phyloP scores from a whole-genome alignment of 2,113 vertebrate genomes.

The Empidonax traillii region DNA sequence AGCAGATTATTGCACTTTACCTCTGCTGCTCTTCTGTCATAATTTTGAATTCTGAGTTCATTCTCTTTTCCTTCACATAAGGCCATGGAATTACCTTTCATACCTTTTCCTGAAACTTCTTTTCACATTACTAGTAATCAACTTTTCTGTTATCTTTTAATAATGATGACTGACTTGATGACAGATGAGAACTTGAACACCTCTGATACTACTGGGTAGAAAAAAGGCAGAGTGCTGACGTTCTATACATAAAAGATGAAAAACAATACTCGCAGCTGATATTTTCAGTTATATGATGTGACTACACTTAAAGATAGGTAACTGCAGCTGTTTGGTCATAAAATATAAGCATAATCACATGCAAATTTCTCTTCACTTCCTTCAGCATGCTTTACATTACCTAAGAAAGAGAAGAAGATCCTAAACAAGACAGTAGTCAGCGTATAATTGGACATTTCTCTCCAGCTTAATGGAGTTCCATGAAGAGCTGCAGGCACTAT shows the following conservation, averaged over 20 bases:
- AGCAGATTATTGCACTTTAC: background rate
- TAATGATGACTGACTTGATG: conserved; percentile 1
- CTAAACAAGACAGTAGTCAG: conserved; percentile 1
- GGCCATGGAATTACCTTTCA: background rate
- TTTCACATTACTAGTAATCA: conserved; percentile 14
- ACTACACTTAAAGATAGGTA: conserved; percentile 11
- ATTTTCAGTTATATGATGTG: conserved; percentile 15
- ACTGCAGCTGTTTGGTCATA: background rate
- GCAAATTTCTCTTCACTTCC: conserved; percentile 21
- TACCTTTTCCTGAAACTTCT: background rate
- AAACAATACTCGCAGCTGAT: background rate
- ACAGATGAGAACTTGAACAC: background rate
- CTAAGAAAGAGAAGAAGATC: conserved; percentile 17
- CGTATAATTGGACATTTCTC: conserved; percentile 33
- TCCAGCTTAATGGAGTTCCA: background rate
- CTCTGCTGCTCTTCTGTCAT: background rate
- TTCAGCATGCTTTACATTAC: conserved; percentile 39
- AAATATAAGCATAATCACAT: conserved; percentile 52
- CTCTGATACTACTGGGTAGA: background rate
- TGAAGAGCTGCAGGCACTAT: background rate
- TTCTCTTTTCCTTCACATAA: background rate
- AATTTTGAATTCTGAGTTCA: background rate
- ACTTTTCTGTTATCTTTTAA: conserved; percentile 25
- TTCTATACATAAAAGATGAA: background rate
- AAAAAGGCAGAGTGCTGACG: background rate